These are phyloP conservation scores for Cataglyphis rosenhaueri DNA, from an alignment of 2,888 invertebrate genomes.

Conservation along the genomic window DNA sequence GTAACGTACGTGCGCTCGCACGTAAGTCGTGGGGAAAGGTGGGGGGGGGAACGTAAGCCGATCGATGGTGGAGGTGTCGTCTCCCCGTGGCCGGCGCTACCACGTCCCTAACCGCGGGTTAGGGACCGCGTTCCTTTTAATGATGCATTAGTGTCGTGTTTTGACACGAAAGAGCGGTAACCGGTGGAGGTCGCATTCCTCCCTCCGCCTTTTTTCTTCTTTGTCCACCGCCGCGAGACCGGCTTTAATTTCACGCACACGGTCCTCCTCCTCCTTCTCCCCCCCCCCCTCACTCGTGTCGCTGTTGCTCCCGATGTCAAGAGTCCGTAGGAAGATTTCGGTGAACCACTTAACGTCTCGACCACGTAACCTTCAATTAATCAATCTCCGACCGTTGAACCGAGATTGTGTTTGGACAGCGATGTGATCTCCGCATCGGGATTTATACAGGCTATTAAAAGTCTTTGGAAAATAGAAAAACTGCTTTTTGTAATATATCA, in stretches of 20 bases:
- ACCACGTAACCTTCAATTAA: constrained; percentile 75
- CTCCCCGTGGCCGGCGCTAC: constrained; percentile 65
- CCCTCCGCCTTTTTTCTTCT: constrained; percentile 58
- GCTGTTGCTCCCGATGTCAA: constrained; percentile 53
- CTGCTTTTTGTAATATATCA: not conserved
- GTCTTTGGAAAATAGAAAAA: constrained; percentile 13
- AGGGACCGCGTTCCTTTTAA: constrained; percentile 73
- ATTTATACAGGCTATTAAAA: not conserved
- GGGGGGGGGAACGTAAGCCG: constrained; percentile 35
- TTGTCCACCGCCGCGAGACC: constrained; percentile 63
- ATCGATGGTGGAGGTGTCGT: constrained; percentile 72
- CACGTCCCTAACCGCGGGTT: constrained; percentile 21
- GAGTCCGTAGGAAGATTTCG: constrained; percentile 68
- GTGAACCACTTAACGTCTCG: constrained; percentile 73
- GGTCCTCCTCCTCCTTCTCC: constrained; percentile 28
- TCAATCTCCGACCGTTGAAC: constrained; percentile 69
- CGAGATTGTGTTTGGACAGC: constrained; percentile 61
- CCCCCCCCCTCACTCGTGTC: not conserved
- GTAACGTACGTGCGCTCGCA: not conserved
- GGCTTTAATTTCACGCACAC: constrained; percentile 69
- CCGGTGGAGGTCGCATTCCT: constrained; percentile 73
- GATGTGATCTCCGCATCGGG: constrained; percentile 15
- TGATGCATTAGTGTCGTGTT: constrained; percentile 81
- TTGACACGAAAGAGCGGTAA: constrained; percentile 79
- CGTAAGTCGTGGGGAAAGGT: not conserved